These are phyloP conservation scores for Pelagia noctiluca DNA, from an alignment of 30 jellyfish, hydroid and myxozoan species.

Conservation along the genomic window DNA sequence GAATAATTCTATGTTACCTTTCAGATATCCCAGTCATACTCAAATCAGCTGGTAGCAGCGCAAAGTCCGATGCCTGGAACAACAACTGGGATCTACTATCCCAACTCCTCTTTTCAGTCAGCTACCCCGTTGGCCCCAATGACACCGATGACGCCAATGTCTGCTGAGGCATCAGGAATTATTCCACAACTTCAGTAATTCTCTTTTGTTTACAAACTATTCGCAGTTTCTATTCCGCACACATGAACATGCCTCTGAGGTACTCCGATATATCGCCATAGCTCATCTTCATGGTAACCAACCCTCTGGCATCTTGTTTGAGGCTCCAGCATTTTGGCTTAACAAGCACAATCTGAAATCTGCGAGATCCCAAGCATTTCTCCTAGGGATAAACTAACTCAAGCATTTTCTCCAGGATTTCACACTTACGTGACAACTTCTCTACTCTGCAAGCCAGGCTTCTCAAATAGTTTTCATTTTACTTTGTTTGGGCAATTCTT, in stretches of 20 bases:
- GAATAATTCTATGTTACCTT: not conserved
- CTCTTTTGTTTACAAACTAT: not conserved
- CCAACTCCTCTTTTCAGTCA: conserved; percentile 87
- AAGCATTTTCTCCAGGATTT: too few relatives aligned
- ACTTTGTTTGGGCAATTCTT: too few relatives aligned
- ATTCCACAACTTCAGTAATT: conserved; percentile 94
- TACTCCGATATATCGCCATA: not conserved
- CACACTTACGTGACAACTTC: too few relatives aligned
- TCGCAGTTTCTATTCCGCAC: not conserved
- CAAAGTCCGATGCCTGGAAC: conserved; percentile 90
- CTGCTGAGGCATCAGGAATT: conserved; percentile 98
- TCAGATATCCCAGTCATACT: conserved; percentile 59
- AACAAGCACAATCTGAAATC: not conserved
- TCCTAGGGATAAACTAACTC: too few relatives aligned
- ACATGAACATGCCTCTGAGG: not conserved
- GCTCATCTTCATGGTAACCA: too few relatives aligned
- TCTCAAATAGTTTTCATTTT: too few relatives aligned
- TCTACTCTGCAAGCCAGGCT: too few relatives aligned
- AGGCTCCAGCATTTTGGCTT: not conserved
- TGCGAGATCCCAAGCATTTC: not conserved
- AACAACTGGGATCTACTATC: conserved; percentile 85
- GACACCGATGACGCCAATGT: conserved; percentile 89
- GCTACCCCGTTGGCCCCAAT: conserved; percentile 85
- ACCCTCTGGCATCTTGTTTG: not conserved
- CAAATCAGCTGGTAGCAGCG: conserved; percentile 73